These are phyloP conservation scores for Lepidurus apus DNA, from an alignment of 1,140 invertebrate genomes.

Conservation along the genomic window DNA sequence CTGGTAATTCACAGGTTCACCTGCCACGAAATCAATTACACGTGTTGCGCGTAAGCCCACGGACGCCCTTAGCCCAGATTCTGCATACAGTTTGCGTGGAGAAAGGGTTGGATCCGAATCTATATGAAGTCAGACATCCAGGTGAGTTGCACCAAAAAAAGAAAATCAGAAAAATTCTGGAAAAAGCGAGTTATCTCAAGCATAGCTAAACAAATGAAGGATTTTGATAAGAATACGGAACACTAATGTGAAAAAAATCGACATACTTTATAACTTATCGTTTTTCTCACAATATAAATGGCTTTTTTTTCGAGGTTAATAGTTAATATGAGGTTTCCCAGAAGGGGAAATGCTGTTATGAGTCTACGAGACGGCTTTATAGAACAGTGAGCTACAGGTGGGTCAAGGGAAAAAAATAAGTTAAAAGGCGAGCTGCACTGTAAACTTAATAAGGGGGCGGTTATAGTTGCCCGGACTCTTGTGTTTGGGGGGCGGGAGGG, in stretches of 20 bases:
- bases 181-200: too few relatives aligned
- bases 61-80: constrained; percentile 59
- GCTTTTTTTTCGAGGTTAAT: too few relatives aligned
- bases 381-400: background rate
- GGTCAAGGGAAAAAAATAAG: background rate
- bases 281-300: too few relatives aligned
- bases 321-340: too few relatives aligned
- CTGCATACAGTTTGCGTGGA: constrained; percentile 70
- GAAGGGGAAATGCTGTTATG: background rate
- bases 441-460: constrained; percentile 3
- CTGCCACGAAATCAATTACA: constrained; percentile 75
- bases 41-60: constrained; percentile 63
- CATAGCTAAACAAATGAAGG: background rate
- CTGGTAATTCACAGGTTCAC: constrained; percentile 56
- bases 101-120: constrained; percentile 65
- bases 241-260: background rate
- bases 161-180: too few relatives aligned
- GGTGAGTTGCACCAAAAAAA: constrained; percentile 47
- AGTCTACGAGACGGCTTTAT: background rate
- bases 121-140: constrained; percentile 74
- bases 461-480: too few relatives aligned
- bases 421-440: background rate
- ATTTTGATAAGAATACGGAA: constrained; percentile 11
- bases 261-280: too few relatives aligned
- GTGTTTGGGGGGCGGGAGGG: background rate